Evolutionary conservation across 2,888 invertebrate genomes (phyloP).

Genomic region (Cerastoderma edule): DNA sequence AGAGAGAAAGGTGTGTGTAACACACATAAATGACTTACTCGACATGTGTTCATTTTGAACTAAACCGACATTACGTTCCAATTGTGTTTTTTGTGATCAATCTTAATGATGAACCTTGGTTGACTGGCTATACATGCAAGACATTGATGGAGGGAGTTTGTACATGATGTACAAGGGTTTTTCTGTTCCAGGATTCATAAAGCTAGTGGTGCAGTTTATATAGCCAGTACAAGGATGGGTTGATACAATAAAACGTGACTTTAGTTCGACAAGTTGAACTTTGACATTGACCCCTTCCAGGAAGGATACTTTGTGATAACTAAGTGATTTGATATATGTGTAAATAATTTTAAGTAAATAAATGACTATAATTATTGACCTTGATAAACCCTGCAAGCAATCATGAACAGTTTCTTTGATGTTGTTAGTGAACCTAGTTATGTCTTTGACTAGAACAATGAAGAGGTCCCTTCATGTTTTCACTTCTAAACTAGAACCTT

Average conservation of each 20-base stretch:
- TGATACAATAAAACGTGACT: slow-evolving; percentile 11
- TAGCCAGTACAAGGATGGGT: background rate
- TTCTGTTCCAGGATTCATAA: too few relatives aligned
- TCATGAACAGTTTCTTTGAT: too few relatives aligned
- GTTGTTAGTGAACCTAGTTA: too few relatives aligned
- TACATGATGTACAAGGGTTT: background rate
- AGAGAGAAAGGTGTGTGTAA: slow-evolving; percentile 19
- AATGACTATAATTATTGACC: too few relatives aligned
- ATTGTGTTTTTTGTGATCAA: slow-evolving; percentile 19
- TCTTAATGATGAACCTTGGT: background rate
- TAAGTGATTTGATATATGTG: slow-evolving; percentile 8
- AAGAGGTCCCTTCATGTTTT: too few relatives aligned
- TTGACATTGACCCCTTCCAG: slow-evolving; percentile 21
- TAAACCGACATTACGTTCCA: slow-evolving; percentile 18
- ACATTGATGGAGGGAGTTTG: background rate
- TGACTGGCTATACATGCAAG: too few relatives aligned
- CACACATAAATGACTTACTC: slow-evolving; percentile 19
- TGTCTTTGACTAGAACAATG: too few relatives aligned
- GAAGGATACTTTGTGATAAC: slow-evolving; percentile 24
- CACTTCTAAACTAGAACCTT: too few relatives aligned
- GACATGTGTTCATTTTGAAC: slow-evolving; percentile 23
- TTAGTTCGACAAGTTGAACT: slow-evolving; percentile 3
- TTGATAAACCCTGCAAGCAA: too few relatives aligned
- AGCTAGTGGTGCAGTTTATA: too few relatives aligned
- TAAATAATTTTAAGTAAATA: background rate